Base-by-base conservation (phyloP, 2,888 invertebrate genomes). In the Euphydryas editha region DNA sequence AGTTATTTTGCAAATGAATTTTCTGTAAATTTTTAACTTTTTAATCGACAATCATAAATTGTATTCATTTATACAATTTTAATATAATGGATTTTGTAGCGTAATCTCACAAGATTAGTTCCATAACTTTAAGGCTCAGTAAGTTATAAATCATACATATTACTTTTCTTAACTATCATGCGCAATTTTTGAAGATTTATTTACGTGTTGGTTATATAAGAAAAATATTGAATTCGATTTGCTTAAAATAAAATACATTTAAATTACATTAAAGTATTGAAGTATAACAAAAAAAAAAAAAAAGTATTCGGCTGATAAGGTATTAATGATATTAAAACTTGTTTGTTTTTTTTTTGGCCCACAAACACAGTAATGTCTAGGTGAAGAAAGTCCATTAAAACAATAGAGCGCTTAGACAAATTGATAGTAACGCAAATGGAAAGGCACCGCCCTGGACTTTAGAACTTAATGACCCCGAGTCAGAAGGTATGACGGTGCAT, bases 381-480 rank as follows among this genome's bases (percentile, higher is more conserved):
- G 56, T 55, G 59, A 67, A 71, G 72, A 69, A 70, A 61, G 64
- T 68, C 72, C 76, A 77, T 79, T 79, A 78, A 80, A 81, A 82
- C 81, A 82, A 83, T 74, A 76, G 76, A 73, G 62, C 75, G 75
- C 68, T 75, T 75, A 73, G 63, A 72, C 71, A 76, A 76, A 77
- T 73, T 75, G 72, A 76, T 75, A 75, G 74, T 71, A 66, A 81
- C 74, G 78, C 74, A 78, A 82, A 84, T 82, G 81, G 84, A 84
- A 78, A 78, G 80, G 77, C 76, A 75, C 73, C 78, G 72, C 75
- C 80, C 77, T 75, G 78, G 81, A 80, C 80, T 83, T 78, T 79
- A 81, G 80, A 84, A 78, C 82, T 82, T 84, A 87, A 88, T 83
- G 87, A 86, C 78, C 81, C 81, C 77, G 79, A 83, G 81, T 76